Evolutionary conservation across 2,888 invertebrate genomes (phyloP), one percentile per base, ranked within the genome.

Genomic region (Nudaria mundana): DNA sequence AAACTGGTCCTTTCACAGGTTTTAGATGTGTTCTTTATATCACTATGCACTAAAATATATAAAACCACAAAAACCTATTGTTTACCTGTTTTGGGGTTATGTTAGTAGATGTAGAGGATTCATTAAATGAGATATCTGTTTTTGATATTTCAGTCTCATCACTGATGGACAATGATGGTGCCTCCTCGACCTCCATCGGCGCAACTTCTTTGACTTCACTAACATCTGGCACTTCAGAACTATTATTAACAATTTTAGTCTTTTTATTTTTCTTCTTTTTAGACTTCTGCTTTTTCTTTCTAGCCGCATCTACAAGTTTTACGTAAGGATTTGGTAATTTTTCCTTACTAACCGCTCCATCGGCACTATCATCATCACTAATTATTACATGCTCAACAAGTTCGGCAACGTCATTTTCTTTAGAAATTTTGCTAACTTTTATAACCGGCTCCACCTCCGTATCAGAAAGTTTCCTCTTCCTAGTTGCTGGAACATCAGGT

Each of bases 391-490:
- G 42, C 23, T 74, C 76, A n/a, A n/a, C n/a, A n/a, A n/a, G n/a
- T 22, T 79, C 72, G 12, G 49, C 20, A 16, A 65, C 26, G 36
- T 71, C 76, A 53, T 83, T 87, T 67, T 86, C 83, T 56, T 84
- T 83, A 24, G 71, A 63, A 11, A 83, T 64, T 68, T 84, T 89
- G 1, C 82, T 80, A 14, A 86, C 57, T 69, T 90, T 89, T 1
- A 75, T 66, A 3, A 59, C 63, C 3, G 75, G 63, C 47, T 83
- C 86, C 2, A 69, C 59, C 8, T 77, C 72, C 11, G 81, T 62
- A 2, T 72, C 69, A 5, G 88, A 86, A 23, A 89, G 66, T 56
- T 90, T 90, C 36, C 90, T 76, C 48, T 90, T 90, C 40, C 89
- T 77, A 11, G 81, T 63, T 24, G 59, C 72, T 34, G 80, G 63